These are phyloP conservation scores for Bothrops jararaca DNA, from an alignment of 2,113 vertebrate genomes.

Conservation along the genomic window DNA sequence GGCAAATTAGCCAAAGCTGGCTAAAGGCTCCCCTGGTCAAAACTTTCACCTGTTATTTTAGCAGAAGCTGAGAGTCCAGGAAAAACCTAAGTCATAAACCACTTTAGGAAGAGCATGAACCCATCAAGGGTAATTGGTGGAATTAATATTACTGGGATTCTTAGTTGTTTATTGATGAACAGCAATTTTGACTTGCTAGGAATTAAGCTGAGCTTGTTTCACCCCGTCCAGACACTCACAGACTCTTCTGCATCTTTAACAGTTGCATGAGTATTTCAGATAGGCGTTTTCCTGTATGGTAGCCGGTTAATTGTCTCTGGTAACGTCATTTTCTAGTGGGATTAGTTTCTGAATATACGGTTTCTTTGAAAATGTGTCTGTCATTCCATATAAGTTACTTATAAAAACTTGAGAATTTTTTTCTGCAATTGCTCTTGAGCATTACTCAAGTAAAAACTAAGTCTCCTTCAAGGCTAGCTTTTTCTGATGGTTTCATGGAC, in stretches of 20 bases:
- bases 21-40: not conserved
- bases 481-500: not conserved
- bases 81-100: not conserved
- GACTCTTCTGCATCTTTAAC: not conserved
- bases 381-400: not conserved
- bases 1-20: not conserved
- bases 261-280: not conserved
- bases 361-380: not conserved
- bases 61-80: not conserved
- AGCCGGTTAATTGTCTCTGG: not conserved
- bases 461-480: not conserved
- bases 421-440: not conserved
- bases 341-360: not conserved
- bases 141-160: not conserved
- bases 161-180: not conserved
- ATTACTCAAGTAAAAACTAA: not conserved
- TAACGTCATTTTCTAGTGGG: not conserved
- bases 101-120: not conserved
- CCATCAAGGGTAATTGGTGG: not conserved
- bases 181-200: not conserved
- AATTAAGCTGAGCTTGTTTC: not conserved
- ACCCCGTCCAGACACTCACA: not conserved
- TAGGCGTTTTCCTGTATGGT: not conserved
- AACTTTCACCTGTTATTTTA: not conserved
- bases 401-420: not conserved